Evolutionary conservation across 2,888 invertebrate species (phyloP).

Genomic region (Rhamphomyia laevipes): DNA sequence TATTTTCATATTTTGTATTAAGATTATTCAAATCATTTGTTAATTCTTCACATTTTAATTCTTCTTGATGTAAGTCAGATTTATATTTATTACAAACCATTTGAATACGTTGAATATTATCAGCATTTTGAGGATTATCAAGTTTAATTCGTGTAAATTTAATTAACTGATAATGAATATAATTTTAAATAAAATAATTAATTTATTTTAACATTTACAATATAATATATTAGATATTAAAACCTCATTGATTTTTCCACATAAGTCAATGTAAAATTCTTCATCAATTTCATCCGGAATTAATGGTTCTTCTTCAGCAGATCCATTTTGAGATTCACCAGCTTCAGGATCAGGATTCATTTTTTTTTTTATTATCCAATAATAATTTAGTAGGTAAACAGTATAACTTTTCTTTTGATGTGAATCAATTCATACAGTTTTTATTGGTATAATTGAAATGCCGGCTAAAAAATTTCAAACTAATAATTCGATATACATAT

Average conservation of each 20-base stretch:
- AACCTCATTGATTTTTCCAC: conserved; percentile 30
- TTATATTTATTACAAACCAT: conserved; percentile 30
- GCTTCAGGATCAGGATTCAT: not conserved
- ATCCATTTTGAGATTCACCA: conserved; percentile 24
- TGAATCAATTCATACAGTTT: no score
- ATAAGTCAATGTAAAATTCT: conserved; percentile 28
- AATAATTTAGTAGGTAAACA: no score
- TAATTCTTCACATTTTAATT: conserved; percentile 23
- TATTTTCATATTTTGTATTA: conserved; percentile 23
- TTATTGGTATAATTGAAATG: no score
- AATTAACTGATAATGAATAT: conserved; percentile 24
- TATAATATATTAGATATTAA: not conserved
- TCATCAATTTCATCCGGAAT: conserved; percentile 35
- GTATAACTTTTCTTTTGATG: no score
- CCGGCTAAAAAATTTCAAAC: no score
- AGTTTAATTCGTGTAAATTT: conserved; percentile 29
- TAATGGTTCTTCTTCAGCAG: conserved; percentile 34
- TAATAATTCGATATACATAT: no score
- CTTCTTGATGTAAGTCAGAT: conserved; percentile 24
- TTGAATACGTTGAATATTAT: conserved; percentile 31
- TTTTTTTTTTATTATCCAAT: not conserved
- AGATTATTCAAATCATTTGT: conserved; percentile 22
- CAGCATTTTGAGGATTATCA: conserved; percentile 30
- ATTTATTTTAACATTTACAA: not conserved
- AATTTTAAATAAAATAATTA: no score